Evolutionary conservation across 2,888 invertebrate genomes (phyloP), one percentile per base, ranked within the genome.

Genomic region (Ophonus ardosiacus): DNA sequence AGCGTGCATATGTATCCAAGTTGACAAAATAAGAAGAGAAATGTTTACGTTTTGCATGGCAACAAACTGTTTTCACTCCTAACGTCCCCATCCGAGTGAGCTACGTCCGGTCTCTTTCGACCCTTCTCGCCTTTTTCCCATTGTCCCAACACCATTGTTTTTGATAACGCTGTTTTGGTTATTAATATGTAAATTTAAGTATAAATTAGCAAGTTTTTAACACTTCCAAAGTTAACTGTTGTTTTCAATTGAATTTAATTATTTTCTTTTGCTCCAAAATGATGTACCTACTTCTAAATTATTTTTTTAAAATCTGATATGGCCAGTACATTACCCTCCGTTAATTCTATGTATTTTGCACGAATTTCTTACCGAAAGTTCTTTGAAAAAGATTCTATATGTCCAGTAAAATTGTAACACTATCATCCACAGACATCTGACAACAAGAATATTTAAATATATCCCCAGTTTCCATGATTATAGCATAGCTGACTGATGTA

Each of bases 151-250:
- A 61, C 40, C 56, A 31, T 82, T 82, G 82, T 82, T 71, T 71
- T 71, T 74, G 82, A 82, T 82, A 82, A 82, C 71, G 65, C 82
- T 68, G 57, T 57, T 71, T 61, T 56, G 68, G 81, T 38, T 74
- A 82, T 71, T 82, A 82, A 82, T 82, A 82, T 82, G 82, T 82
- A 82, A 82, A 82, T 82, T 82, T 71, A 56, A 31, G 15, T 82
- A 71, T 71, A 68, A 82, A 71, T 82, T 82, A 68, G 38, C 71
- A 65, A 82, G 71, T 71, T 82, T 74, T 82, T 81, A 21, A 68
- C 68, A 51, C 51, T 51, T 74, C 74, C 43, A 74, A 74, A 74
- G 51, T 74, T 21, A 63, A 63, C 18, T 78, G 56, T 56, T 78
- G 57, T 78, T 78, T n/a, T 78, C 31, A 78, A 59, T 78, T 78